Conservation (phyloP, 92 coral and sea anemone genomes). For the Galaxea fascicularis region DNA sequence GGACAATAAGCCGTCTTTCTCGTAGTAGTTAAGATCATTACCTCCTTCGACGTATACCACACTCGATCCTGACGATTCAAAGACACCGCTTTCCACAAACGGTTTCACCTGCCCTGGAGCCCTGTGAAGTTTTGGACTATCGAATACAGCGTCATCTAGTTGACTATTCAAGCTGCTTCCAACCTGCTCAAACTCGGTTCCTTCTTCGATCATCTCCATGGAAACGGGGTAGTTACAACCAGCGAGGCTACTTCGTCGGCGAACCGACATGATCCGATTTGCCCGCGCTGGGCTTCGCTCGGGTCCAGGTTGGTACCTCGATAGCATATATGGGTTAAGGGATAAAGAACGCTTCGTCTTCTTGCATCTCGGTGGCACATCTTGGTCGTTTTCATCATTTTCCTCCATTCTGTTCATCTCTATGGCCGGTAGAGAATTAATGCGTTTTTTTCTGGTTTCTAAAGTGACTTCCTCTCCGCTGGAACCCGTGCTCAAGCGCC, state of each 20-base stretch:
- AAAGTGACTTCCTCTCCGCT: not conserved
- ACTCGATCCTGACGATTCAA: not conserved
- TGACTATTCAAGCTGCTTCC: not conserved
- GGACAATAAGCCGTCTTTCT: not conserved
- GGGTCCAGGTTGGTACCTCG: not conserved
- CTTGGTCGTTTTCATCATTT: not conserved
- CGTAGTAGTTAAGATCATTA: not conserved
- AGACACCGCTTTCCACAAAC: not conserved
- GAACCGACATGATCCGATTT: not conserved
- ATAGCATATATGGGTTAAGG: slow-evolving; percentile 52
- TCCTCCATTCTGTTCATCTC: not conserved
- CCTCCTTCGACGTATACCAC: not conserved
- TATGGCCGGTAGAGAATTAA: slow-evolving; percentile 46
- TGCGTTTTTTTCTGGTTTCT: slow-evolving; percentile 17
- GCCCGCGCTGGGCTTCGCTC: slow-evolving; percentile 24
- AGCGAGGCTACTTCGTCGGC: slow-evolving; percentile 1
- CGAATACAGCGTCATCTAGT: not conserved
- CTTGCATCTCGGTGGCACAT: slow-evolving; percentile 8
- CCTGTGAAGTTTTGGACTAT: not conserved
- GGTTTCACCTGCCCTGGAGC: not conserved
- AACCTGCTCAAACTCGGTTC: slow-evolving; percentile 15
- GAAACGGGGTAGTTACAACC: not conserved
- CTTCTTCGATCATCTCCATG: slow-evolving; percentile 49
- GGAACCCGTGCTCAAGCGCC: slow-evolving; percentile 65
- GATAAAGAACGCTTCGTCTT: slow-evolving; percentile 53